These are phyloP conservation scores for Elephantulus edwardii DNA, from an alignment of 2,113 vertebrate genomes.

Conservation along the genomic window DNA sequence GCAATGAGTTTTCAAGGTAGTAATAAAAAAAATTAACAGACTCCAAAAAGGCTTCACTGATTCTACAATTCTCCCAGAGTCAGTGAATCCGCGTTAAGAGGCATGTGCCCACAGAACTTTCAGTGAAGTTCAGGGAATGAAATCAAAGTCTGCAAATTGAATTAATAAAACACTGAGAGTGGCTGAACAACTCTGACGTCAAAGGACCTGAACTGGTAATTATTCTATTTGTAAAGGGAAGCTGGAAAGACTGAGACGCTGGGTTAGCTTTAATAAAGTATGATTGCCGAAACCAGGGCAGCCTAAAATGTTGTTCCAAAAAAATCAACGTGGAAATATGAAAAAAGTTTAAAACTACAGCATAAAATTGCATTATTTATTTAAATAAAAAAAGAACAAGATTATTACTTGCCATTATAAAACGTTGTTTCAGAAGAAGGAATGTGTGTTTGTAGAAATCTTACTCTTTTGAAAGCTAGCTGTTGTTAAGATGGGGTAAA, in stretches of 20 bases:
- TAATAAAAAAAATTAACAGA: neutral
- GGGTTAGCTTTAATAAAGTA: slow-evolving; percentile 34
- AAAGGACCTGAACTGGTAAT: slow-evolving; percentile 17
- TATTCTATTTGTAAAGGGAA: slow-evolving; percentile 33
- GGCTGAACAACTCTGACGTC: neutral
- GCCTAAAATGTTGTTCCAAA: neutral
- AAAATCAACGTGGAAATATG: slow-evolving; percentile 24
- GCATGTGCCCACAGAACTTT: neutral
- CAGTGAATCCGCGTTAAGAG: neutral
- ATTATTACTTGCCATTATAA: neutral
- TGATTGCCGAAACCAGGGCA: neutral
- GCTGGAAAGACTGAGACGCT: slow-evolving; percentile 1
- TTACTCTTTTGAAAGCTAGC: neutral
- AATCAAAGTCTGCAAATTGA: slow-evolving; percentile 11
- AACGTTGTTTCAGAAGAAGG: neutral
- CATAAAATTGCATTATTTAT: slow-evolving; percentile 3
- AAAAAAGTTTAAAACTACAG: neutral
- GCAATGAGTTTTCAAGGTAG: too few species aligned
- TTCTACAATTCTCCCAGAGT: neutral
- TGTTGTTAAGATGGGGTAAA: neutral
- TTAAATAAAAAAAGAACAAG: slow-evolving; percentile 3
- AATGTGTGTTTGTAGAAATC: neutral
- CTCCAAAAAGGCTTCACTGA: neutral
- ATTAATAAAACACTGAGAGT: neutral
- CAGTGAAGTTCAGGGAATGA: neutral